Evolutionary conservation across 92 coral and sea anemone species (phyloP), one percentile per base, ranked within the genome.

Genomic region (Meandrina meandrites): DNA sequence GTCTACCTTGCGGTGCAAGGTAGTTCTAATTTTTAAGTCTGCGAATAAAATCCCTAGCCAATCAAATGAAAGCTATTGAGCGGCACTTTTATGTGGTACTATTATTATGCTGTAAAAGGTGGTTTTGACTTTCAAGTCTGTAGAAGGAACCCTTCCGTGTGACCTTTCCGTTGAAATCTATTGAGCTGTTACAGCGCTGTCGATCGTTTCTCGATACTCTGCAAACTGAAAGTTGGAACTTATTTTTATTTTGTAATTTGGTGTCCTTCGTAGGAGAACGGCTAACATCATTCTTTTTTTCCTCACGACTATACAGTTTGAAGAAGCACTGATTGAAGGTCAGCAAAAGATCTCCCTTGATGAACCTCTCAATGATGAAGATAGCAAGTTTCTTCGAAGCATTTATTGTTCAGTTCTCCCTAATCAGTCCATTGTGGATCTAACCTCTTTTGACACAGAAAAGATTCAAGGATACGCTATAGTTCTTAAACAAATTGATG

Each of bases 391-490:
- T 42, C 82, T 79, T 35, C 70, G 21, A 19, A 31, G 48, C 28
- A 56, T 79, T 79, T 35, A 18, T 24, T 19, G 8, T 18, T 31
- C 70, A 0, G 48, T 22, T 34, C 37, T 1, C 31, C 62, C 7
- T 9, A 3, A 34, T 27, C 48, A 34, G 31, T 10, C 48, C 15
- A 19, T 4, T 15, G 82, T 79, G 9, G 31, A 79, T 54, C 69
- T 79, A 32, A 11, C 82, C 8, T 1, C 28, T 0, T 79, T 56
- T 56, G 31, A 32, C 17, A 2, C 24, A 1, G 82, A 79, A 19
- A 79, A 56, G 70, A 79, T 79, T 79, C 82, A 79, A 21, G 82
- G 82, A 79, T 79, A 79, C 56, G 82, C 71, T 19, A 58, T 79
- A 31, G 70, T 79, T 56, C 66, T 79, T 18, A 79, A 56, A 37